Conservation (phyloP, 1,140 invertebrate species). For the Asobara japonica region DNA sequence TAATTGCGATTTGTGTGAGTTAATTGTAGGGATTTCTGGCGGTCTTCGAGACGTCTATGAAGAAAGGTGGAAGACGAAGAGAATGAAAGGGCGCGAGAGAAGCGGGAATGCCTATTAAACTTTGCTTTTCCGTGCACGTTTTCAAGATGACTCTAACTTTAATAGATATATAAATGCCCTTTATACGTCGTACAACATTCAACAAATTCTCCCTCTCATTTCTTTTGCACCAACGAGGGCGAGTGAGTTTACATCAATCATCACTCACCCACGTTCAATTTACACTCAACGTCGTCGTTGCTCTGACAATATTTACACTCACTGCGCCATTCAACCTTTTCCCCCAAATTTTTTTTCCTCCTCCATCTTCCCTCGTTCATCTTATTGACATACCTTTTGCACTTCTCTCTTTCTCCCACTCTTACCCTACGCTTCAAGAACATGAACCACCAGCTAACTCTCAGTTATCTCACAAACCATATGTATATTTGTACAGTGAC, state of each 20-base stretch:
- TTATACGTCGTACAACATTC: not conserved
- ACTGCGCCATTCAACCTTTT: not conserved
- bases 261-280: slow-evolving; percentile 20
- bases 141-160: slow-evolving; percentile 27
- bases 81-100: not conserved
- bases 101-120: slow-evolving; percentile 6
- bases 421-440: not conserved
- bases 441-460: not conserved
- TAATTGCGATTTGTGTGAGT: slow-evolving; percentile 36
- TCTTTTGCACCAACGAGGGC: too few relatives aligned
- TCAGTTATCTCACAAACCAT: not conserved
- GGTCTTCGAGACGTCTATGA: not conserved
- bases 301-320: slow-evolving; percentile 12
- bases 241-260: not conserved
- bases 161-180: slow-evolving; percentile 13
- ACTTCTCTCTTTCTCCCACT: not conserved
- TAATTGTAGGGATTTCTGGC: slow-evolving; percentile 32
- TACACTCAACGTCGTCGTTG: not conserved
- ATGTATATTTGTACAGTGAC: not conserved
- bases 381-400: not conserved
- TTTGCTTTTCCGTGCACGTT: slow-evolving; percentile 13
- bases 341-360: not conserved
- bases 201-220: not conserved
- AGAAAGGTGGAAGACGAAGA: slow-evolving; percentile 3
- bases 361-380: not conserved